Conservation (phyloP, 2,797 vertebrate species). For the Eupleurogrammus muticus region DNA sequence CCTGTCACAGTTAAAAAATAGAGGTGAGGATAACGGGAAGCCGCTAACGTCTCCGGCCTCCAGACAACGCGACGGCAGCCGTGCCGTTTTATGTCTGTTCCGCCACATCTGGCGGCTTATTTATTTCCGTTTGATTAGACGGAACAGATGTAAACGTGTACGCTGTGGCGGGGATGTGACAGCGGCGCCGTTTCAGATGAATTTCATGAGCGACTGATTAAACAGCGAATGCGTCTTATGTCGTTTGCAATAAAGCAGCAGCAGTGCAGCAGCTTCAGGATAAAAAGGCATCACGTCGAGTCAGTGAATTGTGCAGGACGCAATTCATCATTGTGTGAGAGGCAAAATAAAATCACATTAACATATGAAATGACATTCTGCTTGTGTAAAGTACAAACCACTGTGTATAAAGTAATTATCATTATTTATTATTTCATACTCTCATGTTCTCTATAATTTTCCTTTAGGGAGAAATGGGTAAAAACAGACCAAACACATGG, state of each 20-base stretch:
- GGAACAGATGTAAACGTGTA: conserved; percentile 1
- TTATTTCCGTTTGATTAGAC: conserved; percentile 22
- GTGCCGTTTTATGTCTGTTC: conserved; percentile 21
- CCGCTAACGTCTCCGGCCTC: conserved; percentile 45
- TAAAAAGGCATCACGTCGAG: background rate
- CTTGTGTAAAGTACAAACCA: background rate
- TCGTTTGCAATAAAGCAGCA: background rate
- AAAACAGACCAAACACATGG: too few relatives aligned
- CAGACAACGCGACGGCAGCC: conserved; percentile 35
- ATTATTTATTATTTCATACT: background rate
- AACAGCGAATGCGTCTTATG: background rate
- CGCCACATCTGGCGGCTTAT: conserved; percentile 11
- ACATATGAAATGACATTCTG: background rate
- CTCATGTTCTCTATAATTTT: background rate
- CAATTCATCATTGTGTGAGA: background rate
- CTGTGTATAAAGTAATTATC: background rate
- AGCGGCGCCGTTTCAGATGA: background rate
- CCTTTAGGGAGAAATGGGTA: too few relatives aligned
- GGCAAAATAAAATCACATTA: background rate
- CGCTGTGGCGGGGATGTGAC: background rate
- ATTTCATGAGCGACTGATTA: background rate
- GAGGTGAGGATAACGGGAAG: conserved; percentile 15
- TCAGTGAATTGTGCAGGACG: background rate
- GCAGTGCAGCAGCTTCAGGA: too few relatives aligned
- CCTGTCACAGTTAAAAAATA: too few relatives aligned